Evolutionary conservation across 1,140 invertebrate species (phyloP).

Genomic region (Amphibalanus amphitrite): DNA sequence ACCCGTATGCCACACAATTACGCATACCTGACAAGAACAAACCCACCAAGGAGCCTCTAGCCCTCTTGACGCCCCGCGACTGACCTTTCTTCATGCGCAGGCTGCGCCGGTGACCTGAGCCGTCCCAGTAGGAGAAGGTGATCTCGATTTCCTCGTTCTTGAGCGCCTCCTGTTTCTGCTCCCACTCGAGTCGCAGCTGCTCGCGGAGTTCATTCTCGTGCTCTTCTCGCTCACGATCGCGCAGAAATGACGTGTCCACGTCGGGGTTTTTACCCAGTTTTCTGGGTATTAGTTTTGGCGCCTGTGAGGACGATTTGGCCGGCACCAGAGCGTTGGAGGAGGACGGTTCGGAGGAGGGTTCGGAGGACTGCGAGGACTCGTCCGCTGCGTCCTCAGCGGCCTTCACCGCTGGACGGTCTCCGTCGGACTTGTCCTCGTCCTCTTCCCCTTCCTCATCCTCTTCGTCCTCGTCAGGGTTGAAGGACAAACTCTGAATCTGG

Average conservation of each 20-base stretch:
- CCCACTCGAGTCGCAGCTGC: conserved; percentile 80
- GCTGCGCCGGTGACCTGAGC: conserved; percentile 89
- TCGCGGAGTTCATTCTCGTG: conserved; percentile 81
- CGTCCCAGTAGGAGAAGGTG: conserved; percentile 99
- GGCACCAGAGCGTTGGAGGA: conserved; percentile 14
- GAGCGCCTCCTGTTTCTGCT: conserved; percentile 76
- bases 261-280: conserved; percentile 95
- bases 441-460: conserved; percentile 14
- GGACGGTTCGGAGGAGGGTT: background rate
- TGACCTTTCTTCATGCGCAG: conserved; percentile 81
- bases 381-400: conserved; percentile 17
- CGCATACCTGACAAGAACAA: too few relatives aligned
- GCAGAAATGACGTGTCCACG: conserved; percentile 98
- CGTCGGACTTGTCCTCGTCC: conserved; percentile 20
- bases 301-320: background rate
- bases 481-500: conserved; percentile 7
- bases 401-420: conserved; percentile 19
- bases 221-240: conserved; percentile 80
- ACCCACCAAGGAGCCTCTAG: too few relatives aligned
- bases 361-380: background rate
- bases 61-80: too few relatives aligned
- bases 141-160: conserved; percentile 99
- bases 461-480: conserved; percentile 4
- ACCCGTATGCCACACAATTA: too few relatives aligned
- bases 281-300: conserved; percentile 30